These are phyloP conservation scores for Agrotis ipsilon DNA, from an alignment of 2,888 invertebrate genomes.

Conservation along the genomic window DNA sequence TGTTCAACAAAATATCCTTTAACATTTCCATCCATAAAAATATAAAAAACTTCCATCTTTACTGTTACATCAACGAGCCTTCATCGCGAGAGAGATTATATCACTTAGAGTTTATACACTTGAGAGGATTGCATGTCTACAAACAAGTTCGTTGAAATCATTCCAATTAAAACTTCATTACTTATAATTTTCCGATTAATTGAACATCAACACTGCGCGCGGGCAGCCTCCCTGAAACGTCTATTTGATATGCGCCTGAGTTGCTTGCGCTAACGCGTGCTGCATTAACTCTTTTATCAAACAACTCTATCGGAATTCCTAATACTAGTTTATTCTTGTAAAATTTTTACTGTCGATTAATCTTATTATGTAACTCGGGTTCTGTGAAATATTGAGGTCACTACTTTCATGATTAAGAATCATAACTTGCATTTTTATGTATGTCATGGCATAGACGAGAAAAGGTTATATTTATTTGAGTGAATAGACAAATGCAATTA, in stretches of 20 bases:
- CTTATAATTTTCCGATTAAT: constrained; percentile 59
- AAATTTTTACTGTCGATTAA: constrained; percentile 58
- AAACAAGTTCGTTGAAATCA: constrained; percentile 39
- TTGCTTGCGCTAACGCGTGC: constrained; percentile 47
- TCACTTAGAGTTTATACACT: neutral
- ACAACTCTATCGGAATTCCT: constrained; percentile 69
- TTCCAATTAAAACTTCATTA: constrained; percentile 48
- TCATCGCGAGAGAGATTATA: neutral
- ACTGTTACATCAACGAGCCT: neutral
- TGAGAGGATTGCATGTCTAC: constrained; percentile 36
- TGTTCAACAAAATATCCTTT: neutral
- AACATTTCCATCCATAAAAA: constrained; percentile 1
- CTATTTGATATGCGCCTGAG: constrained; percentile 55
- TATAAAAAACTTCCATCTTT: neutral
- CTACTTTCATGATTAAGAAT: constrained; percentile 42
- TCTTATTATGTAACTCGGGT: constrained; percentile 50
- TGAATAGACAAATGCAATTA: neutral
- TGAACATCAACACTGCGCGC: constrained; percentile 37
- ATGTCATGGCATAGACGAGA: constrained; percentile 12
- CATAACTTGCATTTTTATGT: constrained; percentile 30
- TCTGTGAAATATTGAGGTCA: constrained; percentile 47
- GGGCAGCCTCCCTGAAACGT: constrained; percentile 35
- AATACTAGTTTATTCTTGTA: constrained; percentile 62
- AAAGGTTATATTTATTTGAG: constrained; percentile 4
- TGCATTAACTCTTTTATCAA: constrained; percentile 65